Evolutionary conservation across 2,888 invertebrate species (phyloP).

Genomic region (Drosophila sordidapex): DNA sequence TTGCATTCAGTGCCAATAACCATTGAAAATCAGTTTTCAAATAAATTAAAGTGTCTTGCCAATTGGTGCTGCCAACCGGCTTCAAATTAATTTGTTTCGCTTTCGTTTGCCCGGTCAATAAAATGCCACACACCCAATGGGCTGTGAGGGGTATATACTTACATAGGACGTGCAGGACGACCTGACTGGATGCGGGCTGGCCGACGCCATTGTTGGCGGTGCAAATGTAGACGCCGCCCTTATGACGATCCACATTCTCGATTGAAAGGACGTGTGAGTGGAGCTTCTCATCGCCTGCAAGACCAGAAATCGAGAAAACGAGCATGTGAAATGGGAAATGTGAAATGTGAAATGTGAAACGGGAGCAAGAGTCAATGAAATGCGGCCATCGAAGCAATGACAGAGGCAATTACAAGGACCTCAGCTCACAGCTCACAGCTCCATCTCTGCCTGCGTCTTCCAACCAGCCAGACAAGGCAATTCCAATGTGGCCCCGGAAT

Average conservation of each 20-base stretch:
- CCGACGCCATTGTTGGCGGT: constrained; percentile 88
- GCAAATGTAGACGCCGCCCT: constrained; percentile 88
- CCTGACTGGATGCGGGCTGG: constrained; percentile 87
- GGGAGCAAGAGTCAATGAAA: constrained; percentile 62
- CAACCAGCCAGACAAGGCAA: constrained; percentile 27
- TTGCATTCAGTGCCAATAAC: constrained; percentile 62
- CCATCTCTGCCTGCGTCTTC: constrained; percentile 1
- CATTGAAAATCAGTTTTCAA: constrained; percentile 75
- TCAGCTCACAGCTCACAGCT: constrained; percentile 10
- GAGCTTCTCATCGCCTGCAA: constrained; percentile 87
- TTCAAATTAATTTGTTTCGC: constrained; percentile 73
- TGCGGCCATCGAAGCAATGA: constrained; percentile 60
- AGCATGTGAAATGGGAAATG: neutral
- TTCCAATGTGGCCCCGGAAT: constrained; percentile 14
- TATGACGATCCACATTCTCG: constrained; percentile 88
- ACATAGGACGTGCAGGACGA: constrained; percentile 88
- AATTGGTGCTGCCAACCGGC: constrained; percentile 41
- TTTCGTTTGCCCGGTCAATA: constrained; percentile 32
- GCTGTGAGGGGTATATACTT: constrained; percentile 84
- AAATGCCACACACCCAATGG: constrained; percentile 6
- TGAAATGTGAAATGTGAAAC: constrained; percentile 24
- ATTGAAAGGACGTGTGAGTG: constrained; percentile 87
- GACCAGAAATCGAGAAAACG: constrained; percentile 3
- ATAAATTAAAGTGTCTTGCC: constrained; percentile 66
- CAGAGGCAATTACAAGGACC: constrained; percentile 72